phyloP scores from a whole-genome alignment of 2,888 invertebrate species.

The Spialia ferax region DNA sequence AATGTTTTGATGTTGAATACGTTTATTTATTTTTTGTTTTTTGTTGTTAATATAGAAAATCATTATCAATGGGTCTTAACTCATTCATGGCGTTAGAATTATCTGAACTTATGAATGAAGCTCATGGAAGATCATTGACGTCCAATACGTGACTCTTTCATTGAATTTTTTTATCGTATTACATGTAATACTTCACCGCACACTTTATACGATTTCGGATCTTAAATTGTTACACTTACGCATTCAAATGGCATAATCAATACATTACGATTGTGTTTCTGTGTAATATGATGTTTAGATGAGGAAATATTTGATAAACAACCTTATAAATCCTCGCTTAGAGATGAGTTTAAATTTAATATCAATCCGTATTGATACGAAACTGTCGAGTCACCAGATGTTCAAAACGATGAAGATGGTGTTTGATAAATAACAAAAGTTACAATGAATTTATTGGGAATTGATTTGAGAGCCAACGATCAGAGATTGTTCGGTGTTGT shows the following conservation, averaged over 20 bases:
- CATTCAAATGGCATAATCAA: constrained; percentile 3
- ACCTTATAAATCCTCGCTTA: constrained; percentile 18
- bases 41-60: neutral
- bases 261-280: neutral
- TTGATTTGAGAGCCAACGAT: constrained; percentile 66
- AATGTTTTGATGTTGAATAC: no score
- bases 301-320: constrained; percentile 24
- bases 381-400: constrained; percentile 65
- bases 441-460: constrained; percentile 66
- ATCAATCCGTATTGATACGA: constrained; percentile 4
- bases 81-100: constrained; percentile 56
- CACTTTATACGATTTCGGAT: constrained; percentile 16
- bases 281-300: constrained; percentile 34
- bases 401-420: constrained; percentile 64
- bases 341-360: constrained; percentile 24
- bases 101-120: constrained; percentile 74
- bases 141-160: constrained; percentile 49
- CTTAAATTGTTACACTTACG: constrained; percentile 14
- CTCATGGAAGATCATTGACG: constrained; percentile 67
- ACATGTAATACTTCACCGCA: neutral
- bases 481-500: constrained; percentile 47
- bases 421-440: constrained; percentile 65
- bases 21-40: no score
- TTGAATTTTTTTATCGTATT: no score
- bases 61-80: constrained; percentile 53